Conservation (phyloP, 2,797 vertebrate genomes). For the Diceros bicornis region DNA sequence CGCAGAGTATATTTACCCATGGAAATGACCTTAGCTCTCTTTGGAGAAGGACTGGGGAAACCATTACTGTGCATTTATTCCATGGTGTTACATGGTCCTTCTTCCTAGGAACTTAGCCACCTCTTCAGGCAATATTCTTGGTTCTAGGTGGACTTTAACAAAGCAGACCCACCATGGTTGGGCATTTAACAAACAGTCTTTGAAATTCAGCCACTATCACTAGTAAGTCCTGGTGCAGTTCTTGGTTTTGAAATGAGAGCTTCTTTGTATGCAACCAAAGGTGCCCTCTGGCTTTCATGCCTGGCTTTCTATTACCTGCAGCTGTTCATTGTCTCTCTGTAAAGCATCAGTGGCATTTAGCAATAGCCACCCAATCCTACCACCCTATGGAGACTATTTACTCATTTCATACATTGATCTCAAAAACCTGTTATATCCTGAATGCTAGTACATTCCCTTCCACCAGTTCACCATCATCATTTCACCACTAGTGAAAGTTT, state of each 20-base stretch:
- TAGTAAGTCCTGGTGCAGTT: neutral
- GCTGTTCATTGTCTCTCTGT: neutral
- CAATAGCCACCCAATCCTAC: neutral
- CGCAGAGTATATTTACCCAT: neutral
- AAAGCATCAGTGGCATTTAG: neutral
- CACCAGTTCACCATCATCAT: neutral
- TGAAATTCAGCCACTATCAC: neutral
- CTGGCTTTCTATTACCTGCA: neutral
- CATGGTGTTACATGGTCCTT: neutral
- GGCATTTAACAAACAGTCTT: neutral
- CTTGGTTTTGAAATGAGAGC: neutral
- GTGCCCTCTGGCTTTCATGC: neutral
- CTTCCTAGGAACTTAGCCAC: neutral
- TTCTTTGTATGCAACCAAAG: neutral
- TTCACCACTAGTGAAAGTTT: neutral
- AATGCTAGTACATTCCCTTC: neutral
- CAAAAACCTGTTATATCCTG: neutral
- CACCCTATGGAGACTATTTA: neutral
- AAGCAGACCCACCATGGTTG: neutral
- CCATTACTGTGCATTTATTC: neutral
- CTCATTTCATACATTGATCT: neutral
- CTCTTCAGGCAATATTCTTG: neutral
- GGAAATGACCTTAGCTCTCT: neutral
- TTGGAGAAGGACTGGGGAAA: neutral
- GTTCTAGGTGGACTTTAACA: neutral